phyloP scores from a whole-genome alignment of 2,888 invertebrate genomes.

The Melipona bicolor region DNA sequence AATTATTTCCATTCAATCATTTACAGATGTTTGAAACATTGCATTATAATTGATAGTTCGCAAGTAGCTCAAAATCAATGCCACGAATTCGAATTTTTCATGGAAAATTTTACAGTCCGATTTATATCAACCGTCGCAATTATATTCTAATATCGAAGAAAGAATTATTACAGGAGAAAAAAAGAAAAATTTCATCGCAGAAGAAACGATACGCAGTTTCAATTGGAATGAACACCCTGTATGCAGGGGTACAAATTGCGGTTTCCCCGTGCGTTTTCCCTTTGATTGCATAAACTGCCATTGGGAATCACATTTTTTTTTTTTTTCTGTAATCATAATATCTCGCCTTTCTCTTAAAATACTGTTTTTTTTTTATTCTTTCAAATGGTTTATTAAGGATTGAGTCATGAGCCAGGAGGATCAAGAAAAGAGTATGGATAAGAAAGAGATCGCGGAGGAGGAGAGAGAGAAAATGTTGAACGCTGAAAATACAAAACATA shows the following conservation, averaged over 20 bases:
- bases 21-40: no score
- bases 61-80: no score
- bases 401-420: slow-evolving; percentile 66
- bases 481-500: slow-evolving; percentile 87
- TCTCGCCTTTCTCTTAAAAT: neutral
- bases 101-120: no score
- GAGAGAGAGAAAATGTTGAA: slow-evolving; percentile 88
- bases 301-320: neutral
- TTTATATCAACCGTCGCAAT: no score
- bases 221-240: neutral
- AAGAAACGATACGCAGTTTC: neutral
- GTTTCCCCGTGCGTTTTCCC: slow-evolving; percentile 13
- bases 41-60: no score
- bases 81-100: no score
- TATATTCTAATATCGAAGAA: no score
- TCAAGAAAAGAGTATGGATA: slow-evolving; percentile 80
- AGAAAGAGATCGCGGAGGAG: slow-evolving; percentile 81
- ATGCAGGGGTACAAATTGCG: slow-evolving; percentile 22
- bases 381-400: neutral
- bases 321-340: neutral
- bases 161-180: no score
- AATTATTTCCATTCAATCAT: no score
- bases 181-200: no score
- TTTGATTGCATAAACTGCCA: neutral
- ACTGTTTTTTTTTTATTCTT: neutral